Evolutionary conservation across 2,888 invertebrate genomes (phyloP).

Genomic region (Nomada hirtipes): DNA sequence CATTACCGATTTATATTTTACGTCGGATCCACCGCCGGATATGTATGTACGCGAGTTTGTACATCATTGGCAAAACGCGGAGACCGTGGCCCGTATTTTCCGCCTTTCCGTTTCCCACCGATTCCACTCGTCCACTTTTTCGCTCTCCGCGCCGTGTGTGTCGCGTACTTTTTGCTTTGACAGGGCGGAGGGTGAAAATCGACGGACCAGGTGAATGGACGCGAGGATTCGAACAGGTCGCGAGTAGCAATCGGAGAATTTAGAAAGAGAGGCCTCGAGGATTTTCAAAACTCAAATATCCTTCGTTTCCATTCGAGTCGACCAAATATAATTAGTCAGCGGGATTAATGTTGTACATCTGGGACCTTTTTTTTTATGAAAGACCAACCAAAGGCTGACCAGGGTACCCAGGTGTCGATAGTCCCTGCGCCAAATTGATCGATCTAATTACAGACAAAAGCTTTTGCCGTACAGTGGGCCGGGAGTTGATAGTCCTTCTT

Average conservation of each 20-base stretch:
- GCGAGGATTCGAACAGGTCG: not conserved
- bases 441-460: too few species aligned
- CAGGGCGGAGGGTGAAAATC: not conserved
- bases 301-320: too few species aligned
- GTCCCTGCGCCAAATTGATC: too few species aligned
- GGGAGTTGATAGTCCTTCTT: too few species aligned
- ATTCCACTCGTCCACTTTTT: not conserved
- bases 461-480: too few species aligned
- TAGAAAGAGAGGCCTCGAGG: not conserved
- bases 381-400: too few species aligned
- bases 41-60: constrained; percentile 53
- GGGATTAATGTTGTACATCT: too few species aligned
- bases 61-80: constrained; percentile 31
- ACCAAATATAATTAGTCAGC: too few species aligned
- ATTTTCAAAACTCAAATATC: too few species aligned
- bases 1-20: constrained; percentile 72
- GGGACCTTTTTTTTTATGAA: too few species aligned
- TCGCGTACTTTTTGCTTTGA: constrained; percentile 1
- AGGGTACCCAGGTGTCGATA: too few species aligned
- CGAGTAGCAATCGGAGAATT: not conserved
- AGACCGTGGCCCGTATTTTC: constrained; percentile 45
- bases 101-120: constrained; percentile 38
- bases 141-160: not conserved
- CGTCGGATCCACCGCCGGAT: constrained; percentile 66
- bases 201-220: not conserved